phyloP scores from a whole-genome alignment of 2,888 invertebrate species.

The Osmoderma eremita region DNA sequence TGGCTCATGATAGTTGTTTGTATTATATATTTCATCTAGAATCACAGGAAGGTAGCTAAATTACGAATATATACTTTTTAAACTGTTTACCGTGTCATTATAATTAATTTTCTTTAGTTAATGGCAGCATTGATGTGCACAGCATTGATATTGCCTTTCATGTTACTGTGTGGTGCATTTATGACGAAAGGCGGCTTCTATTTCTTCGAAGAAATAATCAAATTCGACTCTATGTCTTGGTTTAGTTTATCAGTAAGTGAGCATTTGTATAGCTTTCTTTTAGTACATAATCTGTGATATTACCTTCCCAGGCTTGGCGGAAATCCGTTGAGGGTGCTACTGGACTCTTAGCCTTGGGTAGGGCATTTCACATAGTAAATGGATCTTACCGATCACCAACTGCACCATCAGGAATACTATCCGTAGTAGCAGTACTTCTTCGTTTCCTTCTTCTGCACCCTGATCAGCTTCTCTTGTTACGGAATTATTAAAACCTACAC shows the following conservation, averaged over 20 bases:
- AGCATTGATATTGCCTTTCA: neutral
- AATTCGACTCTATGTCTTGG: neutral
- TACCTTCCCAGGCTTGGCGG: constrained; percentile 45
- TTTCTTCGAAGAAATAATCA: neutral
- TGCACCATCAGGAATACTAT: constrained; percentile 41
- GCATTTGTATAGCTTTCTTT: neutral
- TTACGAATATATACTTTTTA: neutral
- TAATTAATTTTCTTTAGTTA: constrained; percentile 11
- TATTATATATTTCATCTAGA: constrained; percentile 12
- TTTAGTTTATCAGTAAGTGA: too few species aligned
- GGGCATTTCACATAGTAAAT: constrained; percentile 43
- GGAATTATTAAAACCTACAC: constrained; percentile 30
- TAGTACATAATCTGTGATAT: too few species aligned
- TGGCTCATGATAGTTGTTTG: constrained; percentile 42
- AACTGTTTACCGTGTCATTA: too few species aligned
- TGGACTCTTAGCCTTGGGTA: constrained; percentile 38
- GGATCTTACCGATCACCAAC: constrained; percentile 40
- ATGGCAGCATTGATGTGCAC: constrained; percentile 16
- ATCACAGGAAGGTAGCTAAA: constrained; percentile 21
- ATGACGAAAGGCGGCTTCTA: constrained; percentile 18
- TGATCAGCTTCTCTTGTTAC: constrained; percentile 26
- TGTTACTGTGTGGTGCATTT: constrained; percentile 1
- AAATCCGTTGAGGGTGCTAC: constrained; percentile 37
- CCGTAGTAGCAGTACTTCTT: constrained; percentile 38
- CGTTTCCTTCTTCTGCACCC: constrained; percentile 2